Base-by-base conservation (phyloP, 2,797 vertebrate genomes). In the Periophthalmus magnuspinnatus region DNA sequence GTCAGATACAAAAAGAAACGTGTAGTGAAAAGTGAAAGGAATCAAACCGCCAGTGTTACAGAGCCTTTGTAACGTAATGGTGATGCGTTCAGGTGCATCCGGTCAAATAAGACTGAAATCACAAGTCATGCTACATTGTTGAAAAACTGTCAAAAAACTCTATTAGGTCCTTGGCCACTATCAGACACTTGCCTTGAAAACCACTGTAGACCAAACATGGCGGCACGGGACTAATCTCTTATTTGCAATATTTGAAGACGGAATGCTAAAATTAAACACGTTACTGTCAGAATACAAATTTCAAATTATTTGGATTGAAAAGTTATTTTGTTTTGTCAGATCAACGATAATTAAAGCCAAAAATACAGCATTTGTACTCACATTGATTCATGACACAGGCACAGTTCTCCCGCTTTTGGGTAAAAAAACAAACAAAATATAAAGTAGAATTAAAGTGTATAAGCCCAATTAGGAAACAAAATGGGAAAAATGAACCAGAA, bases 21-120 rank as follows among this genome's bases (percentile, higher is more conserved):
- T 87, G 88, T 85, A 80, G 56, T 58, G 56, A 34, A 90, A 92
- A 89, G 76, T 63, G 83, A 92, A 89, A 90, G 86, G 84, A 90
- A 89, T 90, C 82, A 71, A 92, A 85, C 87, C 81, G 88, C 90
- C 88, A 91, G 88, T 90, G 93, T 87, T 93, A 93, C 87, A 94
- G 76, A 93, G 92, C 79, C 88, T 93, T 59, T 19, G 57, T 59
- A 59, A 59, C 19, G 24, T 32, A 32, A 36, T 33, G 17, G 33
- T 36, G 28, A 33, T 59, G 57, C 57, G 57, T 59, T 59, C 52
- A 55, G 56, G 22, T 78, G 76, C 78, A 58, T 83, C 87, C 11
- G 56, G 82, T 80, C 34, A 79, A 81, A 76, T 74, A 75, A 77
- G 75, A 82, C 65, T 47, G 74, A 86, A 21, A 41, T 16, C 14